Conservation (phyloP, 2,888 invertebrate species). For the Sminthurinus aureus region DNA sequence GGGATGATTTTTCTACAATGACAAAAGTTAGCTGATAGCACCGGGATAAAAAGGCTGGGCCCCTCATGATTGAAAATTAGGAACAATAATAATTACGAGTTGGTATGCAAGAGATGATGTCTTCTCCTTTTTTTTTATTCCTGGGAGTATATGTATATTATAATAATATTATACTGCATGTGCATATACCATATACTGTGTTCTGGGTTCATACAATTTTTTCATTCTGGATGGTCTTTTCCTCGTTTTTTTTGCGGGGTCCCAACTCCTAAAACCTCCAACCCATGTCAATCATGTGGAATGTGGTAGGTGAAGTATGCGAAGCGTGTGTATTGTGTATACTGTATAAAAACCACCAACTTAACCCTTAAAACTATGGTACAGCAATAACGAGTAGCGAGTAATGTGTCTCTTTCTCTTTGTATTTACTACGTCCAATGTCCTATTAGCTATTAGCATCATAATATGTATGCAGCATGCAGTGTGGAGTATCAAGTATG, state of each 20-base stretch:
- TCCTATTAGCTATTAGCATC: too few relatives aligned
- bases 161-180: neutral
- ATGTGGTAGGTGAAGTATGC: neutral
- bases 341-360: neutral
- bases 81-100: constrained; percentile 44
- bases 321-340: neutral
- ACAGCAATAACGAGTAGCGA: too few relatives aligned
- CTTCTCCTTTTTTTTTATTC: neutral
- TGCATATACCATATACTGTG: neutral
- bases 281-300: neutral
- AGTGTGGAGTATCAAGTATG: too few relatives aligned
- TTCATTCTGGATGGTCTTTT: neutral
- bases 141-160: neutral
- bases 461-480: too few relatives aligned
- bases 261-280: neutral
- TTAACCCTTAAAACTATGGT: too few relatives aligned
- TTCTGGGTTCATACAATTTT: neutral
- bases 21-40: constrained; percentile 27
- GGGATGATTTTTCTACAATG: constrained; percentile 38
- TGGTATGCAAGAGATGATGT: constrained; percentile 17
- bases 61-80: constrained; percentile 44
- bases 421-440: too few relatives aligned
- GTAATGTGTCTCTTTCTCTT: too few relatives aligned
- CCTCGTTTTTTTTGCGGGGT: neutral
- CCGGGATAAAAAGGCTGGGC: constrained; percentile 43